These are phyloP conservation scores for Nasonia longicornis DNA, from an alignment of 1,140 invertebrate genomes.

Conservation along the genomic window DNA sequence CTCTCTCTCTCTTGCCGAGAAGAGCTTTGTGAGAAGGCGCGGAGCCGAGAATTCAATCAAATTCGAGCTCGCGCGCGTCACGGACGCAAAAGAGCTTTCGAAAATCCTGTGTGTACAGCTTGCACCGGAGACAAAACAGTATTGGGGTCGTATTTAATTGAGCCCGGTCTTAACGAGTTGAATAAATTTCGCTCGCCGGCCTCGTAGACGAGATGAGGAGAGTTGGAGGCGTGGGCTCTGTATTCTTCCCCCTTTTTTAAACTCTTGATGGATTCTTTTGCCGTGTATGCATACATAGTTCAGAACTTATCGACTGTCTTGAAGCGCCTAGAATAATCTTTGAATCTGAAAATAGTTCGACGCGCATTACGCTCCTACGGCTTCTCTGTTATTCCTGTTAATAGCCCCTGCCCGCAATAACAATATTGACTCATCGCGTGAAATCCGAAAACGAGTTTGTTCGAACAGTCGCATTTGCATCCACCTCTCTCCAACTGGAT, in stretches of 20 bases:
- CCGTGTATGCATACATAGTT: too few species aligned
- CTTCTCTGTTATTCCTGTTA: not conserved
- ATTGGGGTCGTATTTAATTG: not conserved
- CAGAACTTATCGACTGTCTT: too few species aligned
- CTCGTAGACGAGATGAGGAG: too few species aligned
- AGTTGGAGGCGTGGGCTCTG: too few species aligned
- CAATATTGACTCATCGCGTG: not conserved
- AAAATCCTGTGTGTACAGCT: not conserved
- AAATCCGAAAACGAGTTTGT: slow-evolving; percentile 12
- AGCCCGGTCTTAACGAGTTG: not conserved
- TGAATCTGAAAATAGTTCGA: too few species aligned
- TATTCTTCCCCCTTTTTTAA: too few species aligned
- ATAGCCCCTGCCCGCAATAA: not conserved
- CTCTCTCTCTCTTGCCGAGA: too few species aligned
- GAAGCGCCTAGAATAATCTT: too few species aligned
- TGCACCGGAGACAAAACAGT: not conserved
- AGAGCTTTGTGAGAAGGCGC: not conserved
- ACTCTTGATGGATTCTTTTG: too few species aligned
- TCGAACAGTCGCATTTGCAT: not conserved
- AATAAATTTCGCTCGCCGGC: not conserved
- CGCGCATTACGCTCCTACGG: too few species aligned
- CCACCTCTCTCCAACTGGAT: not conserved
- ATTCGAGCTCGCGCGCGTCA: not conserved
- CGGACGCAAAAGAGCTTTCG: not conserved
- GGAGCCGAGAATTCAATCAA: slow-evolving; percentile 18